These are phyloP conservation scores for Unio pictorum DNA, from an alignment of 2,888 invertebrate genomes.

Conservation along the genomic window DNA sequence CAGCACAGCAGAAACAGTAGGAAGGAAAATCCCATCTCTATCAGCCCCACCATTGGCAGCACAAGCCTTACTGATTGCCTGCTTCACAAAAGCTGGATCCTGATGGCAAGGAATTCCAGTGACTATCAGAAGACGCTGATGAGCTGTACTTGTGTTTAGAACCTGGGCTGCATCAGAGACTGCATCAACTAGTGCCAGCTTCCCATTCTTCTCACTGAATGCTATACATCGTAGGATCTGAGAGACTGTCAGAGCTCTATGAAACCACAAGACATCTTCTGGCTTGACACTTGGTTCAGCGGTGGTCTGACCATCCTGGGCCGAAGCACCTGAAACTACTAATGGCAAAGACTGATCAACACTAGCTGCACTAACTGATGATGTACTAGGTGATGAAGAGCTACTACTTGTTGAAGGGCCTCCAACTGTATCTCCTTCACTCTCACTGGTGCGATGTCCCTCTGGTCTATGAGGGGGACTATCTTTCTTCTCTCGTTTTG, in stretches of 20 bases:
- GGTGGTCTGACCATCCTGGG: conserved; percentile 15
- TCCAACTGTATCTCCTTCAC: conserved; percentile 28
- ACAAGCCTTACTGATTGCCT: conserved; percentile 56
- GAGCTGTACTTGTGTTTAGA: conserved; percentile 54
- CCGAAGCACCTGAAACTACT: conserved; percentile 22
- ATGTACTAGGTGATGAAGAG: conserved; percentile 30
- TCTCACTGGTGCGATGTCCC: conserved; percentile 40
- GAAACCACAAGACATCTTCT: conserved; percentile 69
- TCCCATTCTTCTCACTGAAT: conserved; percentile 61
- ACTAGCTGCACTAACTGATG: conserved; percentile 20
- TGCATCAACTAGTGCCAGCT: conserved; percentile 55
- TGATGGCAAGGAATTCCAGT: conserved; percentile 63
- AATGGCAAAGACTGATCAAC: conserved; percentile 26
- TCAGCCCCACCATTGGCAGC: conserved; percentile 63
- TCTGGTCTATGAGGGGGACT: conserved; percentile 32
- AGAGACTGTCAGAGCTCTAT: conserved; percentile 63
- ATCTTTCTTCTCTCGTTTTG: conserved; percentile 48
- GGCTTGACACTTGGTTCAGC: conserved; percentile 19
- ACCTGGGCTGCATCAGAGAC: conserved; percentile 60
- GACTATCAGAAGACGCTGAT: conserved; percentile 63
- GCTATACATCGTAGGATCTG: conserved; percentile 65
- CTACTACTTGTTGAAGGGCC: conserved; percentile 8
- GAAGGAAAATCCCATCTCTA: conserved; percentile 64
- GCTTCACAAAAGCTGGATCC: conserved; percentile 46
- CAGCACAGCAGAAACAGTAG: conserved; percentile 30